Evolutionary conservation across 2,797 vertebrate species (phyloP), one percentile per base, ranked within the genome.

Genomic region (Propithecus perrieri): DNA sequence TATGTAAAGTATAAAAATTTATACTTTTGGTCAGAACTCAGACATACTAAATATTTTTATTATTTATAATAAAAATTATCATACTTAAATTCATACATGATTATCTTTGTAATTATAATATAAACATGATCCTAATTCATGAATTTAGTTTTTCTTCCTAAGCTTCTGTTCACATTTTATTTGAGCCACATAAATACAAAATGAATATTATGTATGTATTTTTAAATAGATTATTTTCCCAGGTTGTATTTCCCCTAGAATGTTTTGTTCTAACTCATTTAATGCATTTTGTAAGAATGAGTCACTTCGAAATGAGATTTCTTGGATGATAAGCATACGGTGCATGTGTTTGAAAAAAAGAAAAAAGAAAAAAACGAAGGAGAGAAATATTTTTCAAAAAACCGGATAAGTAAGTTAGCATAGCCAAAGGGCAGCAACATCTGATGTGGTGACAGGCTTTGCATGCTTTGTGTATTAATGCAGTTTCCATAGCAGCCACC

Each of bases 401-500:
- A 96, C 10, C 83, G 97, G 89, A 97, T 97, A 1, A 97, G 93
- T 95, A 95, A 95, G 78, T 96, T 59, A 80, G 91, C 22, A 92
- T 96, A 97, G 96, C 96, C 96, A 96, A 96, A 97, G 97, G 98
- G 96, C 95, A 98, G 78, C 46, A 97, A 59, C 72, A 97, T 96
- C 92, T 91, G 95, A 98, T 86, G 96, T 6, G 7, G n/a, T 96
- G 91, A 94, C 63, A 79, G 91, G 95, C 97, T 98, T 94, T 94
- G 92, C 94, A 95, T 48, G 33, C 67, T 97, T 97, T 90, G 85
- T 89, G 94, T 97, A 98, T 98, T 98, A 98, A 98, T 98, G 94
- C 93, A 81, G 98, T 99, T 95, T 67, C 98, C 98, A 98, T 98
- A 98, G 98, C 98, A 98, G 98, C 98, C 63, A 12, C 94, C 84